Evolutionary conservation across 2,113 vertebrate genomes (phyloP).

Genomic region (Prinia subflava): DNA sequence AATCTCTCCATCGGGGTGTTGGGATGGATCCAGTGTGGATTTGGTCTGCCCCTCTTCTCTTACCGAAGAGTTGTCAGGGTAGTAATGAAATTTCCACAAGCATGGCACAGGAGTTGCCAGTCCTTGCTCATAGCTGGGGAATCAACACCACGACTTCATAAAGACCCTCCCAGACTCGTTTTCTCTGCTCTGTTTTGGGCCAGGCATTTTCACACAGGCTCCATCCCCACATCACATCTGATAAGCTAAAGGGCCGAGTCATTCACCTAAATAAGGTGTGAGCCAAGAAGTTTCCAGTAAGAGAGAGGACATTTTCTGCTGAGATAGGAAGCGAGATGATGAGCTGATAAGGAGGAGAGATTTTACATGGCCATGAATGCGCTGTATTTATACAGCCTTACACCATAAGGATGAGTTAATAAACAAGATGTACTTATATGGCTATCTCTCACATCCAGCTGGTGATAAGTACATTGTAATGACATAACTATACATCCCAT

Average conservation of each 20-base stretch:
- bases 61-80: neutral
- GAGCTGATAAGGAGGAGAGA: conserved; percentile 18
- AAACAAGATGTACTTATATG: neutral
- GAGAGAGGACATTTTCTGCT: conserved; percentile 27
- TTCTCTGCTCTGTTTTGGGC: neutral
- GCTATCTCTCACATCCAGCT: conserved; percentile 35
- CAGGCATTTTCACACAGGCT: neutral
- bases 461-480: neutral
- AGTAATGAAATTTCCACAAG: neutral
- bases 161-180: neutral
- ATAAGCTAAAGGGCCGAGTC: conserved; percentile 2
- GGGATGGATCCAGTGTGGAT: neutral
- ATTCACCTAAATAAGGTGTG: neutral
- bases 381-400: neutral
- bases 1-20: rapidly evolving
- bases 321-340: conserved; percentile 20
- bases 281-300: conserved; percentile 7
- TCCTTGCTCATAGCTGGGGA: neutral
- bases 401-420: conserved; percentile 1
- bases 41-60: neutral
- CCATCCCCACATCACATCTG: neutral
- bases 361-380: conserved; percentile 4
- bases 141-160: neutral
- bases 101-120: neutral
- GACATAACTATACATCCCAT: neutral